Evolutionary conservation across 1,140 invertebrate species (phyloP).

Genomic region (Drosophila asahinai): DNA sequence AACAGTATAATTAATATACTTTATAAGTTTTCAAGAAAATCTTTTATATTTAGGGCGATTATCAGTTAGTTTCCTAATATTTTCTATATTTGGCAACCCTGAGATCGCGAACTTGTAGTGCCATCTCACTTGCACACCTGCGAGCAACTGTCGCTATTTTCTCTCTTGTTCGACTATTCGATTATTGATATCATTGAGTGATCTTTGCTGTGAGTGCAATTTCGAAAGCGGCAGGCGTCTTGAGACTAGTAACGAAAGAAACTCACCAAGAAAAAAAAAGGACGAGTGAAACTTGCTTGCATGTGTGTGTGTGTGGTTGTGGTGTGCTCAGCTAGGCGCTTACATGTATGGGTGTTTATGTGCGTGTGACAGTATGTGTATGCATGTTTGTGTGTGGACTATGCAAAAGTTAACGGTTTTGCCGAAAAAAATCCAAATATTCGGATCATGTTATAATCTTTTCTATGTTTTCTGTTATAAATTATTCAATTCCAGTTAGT

Average conservation of each 20-base stretch:
- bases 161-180: constrained; percentile 9
- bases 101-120: neutral
- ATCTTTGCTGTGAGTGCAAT: constrained; percentile 45
- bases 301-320: constrained; percentile 24
- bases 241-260: constrained; percentile 29
- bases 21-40: neutral
- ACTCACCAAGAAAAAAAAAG: constrained; percentile 6
- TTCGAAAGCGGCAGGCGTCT: constrained; percentile 49
- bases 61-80: neutral
- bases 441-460: constrained; percentile 44
- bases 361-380: constrained; percentile 25
- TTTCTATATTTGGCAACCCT: neutral
- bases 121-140: constrained; percentile 9
- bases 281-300: constrained; percentile 39
- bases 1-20: no score
- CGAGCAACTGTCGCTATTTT: constrained; percentile 25
- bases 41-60: neutral
- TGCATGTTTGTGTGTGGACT: constrained; percentile 62
- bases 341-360: constrained; percentile 21
- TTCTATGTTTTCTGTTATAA: constrained; percentile 31
- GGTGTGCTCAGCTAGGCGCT: constrained; percentile 41
- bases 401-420: constrained; percentile 67
- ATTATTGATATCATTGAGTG: constrained; percentile 20
- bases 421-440: constrained; percentile 50
- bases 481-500: constrained; percentile 24